A percentile compares a stretch with the other conserved stretches of the same genome.
These are phyloP conservation scores for Venustaconcha ellipsiformis DNA, from an alignment of 1,140 invertebrate species.

Conservation along the genomic window DNA sequence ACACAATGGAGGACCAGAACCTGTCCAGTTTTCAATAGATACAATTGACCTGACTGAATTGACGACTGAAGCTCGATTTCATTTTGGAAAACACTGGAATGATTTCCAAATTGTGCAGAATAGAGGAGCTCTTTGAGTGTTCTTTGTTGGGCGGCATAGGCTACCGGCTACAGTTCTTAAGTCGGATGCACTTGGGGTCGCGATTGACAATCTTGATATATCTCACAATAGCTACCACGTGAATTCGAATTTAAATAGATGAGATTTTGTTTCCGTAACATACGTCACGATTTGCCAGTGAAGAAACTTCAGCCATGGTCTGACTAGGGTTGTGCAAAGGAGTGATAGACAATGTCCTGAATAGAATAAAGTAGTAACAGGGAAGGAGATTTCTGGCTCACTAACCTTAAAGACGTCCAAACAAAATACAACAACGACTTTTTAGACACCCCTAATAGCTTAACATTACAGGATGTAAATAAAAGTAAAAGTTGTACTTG, in stretches of 20 bases:
- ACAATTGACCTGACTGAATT: constrained; percentile 9
- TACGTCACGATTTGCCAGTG: constrained; percentile 14
- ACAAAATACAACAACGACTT: no score
- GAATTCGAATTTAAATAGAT: constrained; percentile 15
- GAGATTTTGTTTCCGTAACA: constrained; percentile 16
- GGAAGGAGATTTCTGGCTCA: no score
- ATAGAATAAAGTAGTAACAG: constrained; percentile 19
- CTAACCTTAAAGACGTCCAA: no score
- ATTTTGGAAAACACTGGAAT: constrained; percentile 20
- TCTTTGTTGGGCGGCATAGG: constrained; percentile 8
- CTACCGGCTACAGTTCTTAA: background rate
- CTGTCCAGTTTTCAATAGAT: background rate
- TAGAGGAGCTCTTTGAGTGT: background rate
- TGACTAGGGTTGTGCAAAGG: constrained; percentile 10
- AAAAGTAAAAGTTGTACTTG: no score
- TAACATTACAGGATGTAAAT: no score
- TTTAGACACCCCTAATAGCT: no score
- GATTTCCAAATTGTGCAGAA: constrained; percentile 1
- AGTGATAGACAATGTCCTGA: constrained; percentile 10
- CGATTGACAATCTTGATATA: constrained; percentile 17
- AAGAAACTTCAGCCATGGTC: constrained; percentile 11
- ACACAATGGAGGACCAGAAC: constrained; percentile 10
- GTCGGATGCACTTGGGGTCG: constrained; percentile 22
- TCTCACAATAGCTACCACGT: background rate
- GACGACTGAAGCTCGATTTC: background rate